Evolutionary conservation across 2,888 invertebrate genomes (phyloP), one percentile per base, ranked within the genome.

Genomic region (Mesochorus sp.): DNA sequence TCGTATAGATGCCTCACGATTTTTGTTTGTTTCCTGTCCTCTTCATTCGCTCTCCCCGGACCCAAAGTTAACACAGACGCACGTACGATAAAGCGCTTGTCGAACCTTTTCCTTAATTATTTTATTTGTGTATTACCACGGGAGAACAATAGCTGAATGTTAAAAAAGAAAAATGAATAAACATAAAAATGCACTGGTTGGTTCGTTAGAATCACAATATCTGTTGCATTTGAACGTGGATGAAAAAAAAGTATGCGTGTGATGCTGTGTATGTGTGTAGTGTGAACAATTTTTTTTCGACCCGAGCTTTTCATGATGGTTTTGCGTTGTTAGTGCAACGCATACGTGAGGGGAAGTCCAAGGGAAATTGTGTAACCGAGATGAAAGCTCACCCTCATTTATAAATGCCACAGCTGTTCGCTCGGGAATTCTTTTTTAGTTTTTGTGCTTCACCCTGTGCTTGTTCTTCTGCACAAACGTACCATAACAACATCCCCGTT

Each of bases 381-480:
- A 76, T 76, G 76, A 72, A 76, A 79, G 79, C 76, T 76, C 53
- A 64, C n/a, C n/a, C 76, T 79, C 79, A 72, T 79, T 79, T 79
- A 76, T 79, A 76, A 79, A 79, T 79, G 76, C 68, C 79, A 71
- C 71, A 67, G 76, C 57, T 79, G 68, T 72, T 76, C 79, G 68
- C 39, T 59, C 37, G 34, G 12, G 49, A 39, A 49, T 37, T 47
- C 37, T 57, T 37, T 26, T 39, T 53, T 55, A 17, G 3, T 73
- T 24, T 34, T 31, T 47, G 31, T 47, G 44, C 28, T 67, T 57
- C 37, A 14, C 17, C n/a, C 57, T 34, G 21, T 28, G 28, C n/a
- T n/a, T n/a, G n/a, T n/a, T n/a, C n/a, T 64, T 19, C 21, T 10
- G 10, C 53, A 19, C 21, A 17, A 19, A 19, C 59, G 44, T 19